phyloP scores from a whole-genome alignment of 2,113 vertebrate species.

The Australoheros scitulus region DNA sequence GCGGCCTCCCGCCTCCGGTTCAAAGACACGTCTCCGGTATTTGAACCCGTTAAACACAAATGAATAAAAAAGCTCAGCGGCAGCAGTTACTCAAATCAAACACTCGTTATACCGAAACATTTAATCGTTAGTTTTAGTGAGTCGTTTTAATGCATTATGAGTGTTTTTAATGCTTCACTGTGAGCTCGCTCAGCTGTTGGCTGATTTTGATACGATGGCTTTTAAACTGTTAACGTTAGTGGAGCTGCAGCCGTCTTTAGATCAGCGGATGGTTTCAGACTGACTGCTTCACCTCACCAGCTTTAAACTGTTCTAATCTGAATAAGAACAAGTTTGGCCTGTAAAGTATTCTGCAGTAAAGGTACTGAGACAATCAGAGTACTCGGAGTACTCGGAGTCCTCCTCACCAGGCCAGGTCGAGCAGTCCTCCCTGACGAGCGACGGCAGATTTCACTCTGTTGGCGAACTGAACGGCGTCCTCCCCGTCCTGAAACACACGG shows the following conservation, averaged over 20 bases:
- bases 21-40: too few relatives aligned
- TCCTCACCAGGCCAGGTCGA: conserved; percentile 91
- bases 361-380: neutral
- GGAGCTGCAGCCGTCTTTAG: too few relatives aligned
- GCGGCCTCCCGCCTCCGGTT: too few relatives aligned
- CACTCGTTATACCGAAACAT: too few relatives aligned
- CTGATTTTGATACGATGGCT: neutral
- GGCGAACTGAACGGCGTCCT: conserved; percentile 93
- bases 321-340: neutral
- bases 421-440: conserved; percentile 89
- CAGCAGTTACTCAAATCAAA: too few relatives aligned
- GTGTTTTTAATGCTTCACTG: neutral
- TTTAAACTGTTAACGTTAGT: too few relatives aligned
- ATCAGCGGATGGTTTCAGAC: too few relatives aligned
- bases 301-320: neutral
- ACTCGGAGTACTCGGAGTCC: neutral
- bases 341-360: too few relatives aligned
- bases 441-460: conserved; percentile 94
- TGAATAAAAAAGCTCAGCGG: too few relatives aligned
- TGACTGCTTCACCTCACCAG: neutral
- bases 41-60: too few relatives aligned
- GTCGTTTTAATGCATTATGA: neutral
- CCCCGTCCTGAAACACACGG: conserved; percentile 80
- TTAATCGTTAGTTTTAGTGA: neutral
- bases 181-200: neutral